A percentile compares a stretch with the other conserved stretches of the same genome.
Conservation (phyloP, 2,113 vertebrate genomes). For the Ariopsis seemanni region DNA sequence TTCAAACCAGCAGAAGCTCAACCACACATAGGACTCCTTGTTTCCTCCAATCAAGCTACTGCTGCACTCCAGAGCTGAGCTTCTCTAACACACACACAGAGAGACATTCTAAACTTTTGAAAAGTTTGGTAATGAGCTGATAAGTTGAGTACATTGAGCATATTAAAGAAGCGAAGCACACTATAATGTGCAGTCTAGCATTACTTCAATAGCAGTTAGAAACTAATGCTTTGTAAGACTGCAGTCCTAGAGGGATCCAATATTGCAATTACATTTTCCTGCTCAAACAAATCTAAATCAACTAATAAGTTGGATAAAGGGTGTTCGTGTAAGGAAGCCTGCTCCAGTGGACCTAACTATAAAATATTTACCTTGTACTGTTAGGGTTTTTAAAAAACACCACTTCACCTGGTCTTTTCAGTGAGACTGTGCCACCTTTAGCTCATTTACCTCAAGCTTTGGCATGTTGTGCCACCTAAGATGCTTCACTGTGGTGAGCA, state of each 20-base stretch:
- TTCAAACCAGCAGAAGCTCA: not conserved
- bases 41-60: not conserved
- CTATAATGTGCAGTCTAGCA: constrained; percentile 12
- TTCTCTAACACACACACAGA: not conserved
- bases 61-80: not conserved
- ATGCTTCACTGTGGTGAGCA: not conserved
- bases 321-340: not conserved
- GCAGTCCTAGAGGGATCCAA: not conserved
- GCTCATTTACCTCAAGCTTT: not conserved
- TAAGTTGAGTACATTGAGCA: not conserved
- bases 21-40: not conserved
- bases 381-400: not conserved
- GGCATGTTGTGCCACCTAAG: not conserved
- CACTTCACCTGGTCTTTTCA: not conserved
- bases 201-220: not conserved
- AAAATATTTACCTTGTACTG: not conserved
- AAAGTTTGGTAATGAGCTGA: constrained; percentile 13
- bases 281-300: not conserved
- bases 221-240: not conserved
- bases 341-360: not conserved
- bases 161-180: not conserved
- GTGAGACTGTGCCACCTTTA: not conserved
- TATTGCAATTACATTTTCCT: not conserved
- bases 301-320: not conserved
- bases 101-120: not conserved